Base-by-base conservation (phyloP, 2,888 invertebrate species). In the Lacanobia oleracea region DNA sequence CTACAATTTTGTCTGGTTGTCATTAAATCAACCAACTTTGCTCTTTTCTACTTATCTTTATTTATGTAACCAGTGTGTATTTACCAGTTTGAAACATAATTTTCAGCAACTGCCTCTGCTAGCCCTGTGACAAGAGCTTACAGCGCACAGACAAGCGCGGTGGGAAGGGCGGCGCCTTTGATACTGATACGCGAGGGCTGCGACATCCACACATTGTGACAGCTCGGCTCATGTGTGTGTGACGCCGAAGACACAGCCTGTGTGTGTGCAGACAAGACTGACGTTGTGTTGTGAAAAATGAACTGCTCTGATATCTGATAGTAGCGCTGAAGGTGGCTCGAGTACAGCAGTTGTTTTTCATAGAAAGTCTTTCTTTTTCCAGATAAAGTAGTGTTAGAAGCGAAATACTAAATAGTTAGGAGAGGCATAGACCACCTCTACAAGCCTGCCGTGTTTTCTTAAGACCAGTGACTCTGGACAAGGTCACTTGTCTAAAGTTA, bases 81-180 rank as follows among this genome's bases (percentile, higher is more conserved):
- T 54, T 27, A 16, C 3, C 9, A 18, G 18, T 18, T 7, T 18
- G 18, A 54, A 40, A 43, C 0, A 3, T 37, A 6, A 21, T 14
- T 54, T 43, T 23, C n/a, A 40, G n/a, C 6, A 57, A 37, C 10
- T 4, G 16, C 18, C 27, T 60, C 16, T 48, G 73, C 16, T 57
- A 81, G 56, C 79, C 79, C 81, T 80, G 69, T 70, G 78, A 67
- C 48, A 51, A 48, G 23, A 51, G 10, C 56, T 10, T n/a, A 16
- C 59, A 10, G 61, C 33, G 33, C 56, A 53, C 27, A 10, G 65
- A 21, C 50, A 23, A 40, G 56, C 50, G n/a, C 33, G 61, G 45
- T 61, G 77, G 56, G 82, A 70, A 85, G 81, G 76, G 87, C 89
- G 89, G 89, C 74, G 71, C 77, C 87, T 90, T 90, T 90, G 90